Base-by-base conservation (phyloP, 2,888 invertebrate species). In the Amphipoea oculea region DNA sequence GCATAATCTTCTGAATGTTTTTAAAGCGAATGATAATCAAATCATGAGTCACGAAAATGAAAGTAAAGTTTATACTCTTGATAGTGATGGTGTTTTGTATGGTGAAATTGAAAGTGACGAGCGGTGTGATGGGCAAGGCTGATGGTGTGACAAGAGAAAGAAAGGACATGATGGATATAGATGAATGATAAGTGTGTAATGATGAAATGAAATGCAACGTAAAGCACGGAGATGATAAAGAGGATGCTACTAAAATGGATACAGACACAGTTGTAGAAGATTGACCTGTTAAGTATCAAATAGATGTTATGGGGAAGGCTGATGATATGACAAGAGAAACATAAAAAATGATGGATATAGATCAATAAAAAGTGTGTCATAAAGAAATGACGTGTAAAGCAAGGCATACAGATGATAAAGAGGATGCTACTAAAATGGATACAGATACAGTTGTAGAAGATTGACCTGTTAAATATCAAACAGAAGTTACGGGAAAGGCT, bases 21-120 rank as follows among this genome's bases (percentile, higher is more conserved):
- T 71, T 29, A 80, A 68, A 82, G 36, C 57, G 62, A 78, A 80
- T 81, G 54, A 79, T 78, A 81, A 78, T 89, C 66, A 78, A 79
- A 81, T 68, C 71, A 60, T 68, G 73, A 75, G 29, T 71, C 79
- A 77, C 70, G 78, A 73, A 87, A 84, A 86, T 74, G 81, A 89
- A 89, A 88, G 88, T 81, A 36, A 85, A 78, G 42, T 71, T 60
- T 40, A 36, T 69, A 14, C 14, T 73, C 11, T 48, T 66, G 7
- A 57, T 73, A 6, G 29, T 45, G 40, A 75, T 76, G 79, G 67
- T 69, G 65, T 65, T 42, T 40, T 48, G 23, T 54, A 45, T 67
- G n/a, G 12, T 54, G 48, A 45, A 29, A 65, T 57, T 79, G 76
- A 71, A 85, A 80, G 75, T 80, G 45, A 84, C 48, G 71, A 62